These are phyloP conservation scores for Isoperla grammatica DNA, from an alignment of 2,888 invertebrate species.

Conservation along the genomic window DNA sequence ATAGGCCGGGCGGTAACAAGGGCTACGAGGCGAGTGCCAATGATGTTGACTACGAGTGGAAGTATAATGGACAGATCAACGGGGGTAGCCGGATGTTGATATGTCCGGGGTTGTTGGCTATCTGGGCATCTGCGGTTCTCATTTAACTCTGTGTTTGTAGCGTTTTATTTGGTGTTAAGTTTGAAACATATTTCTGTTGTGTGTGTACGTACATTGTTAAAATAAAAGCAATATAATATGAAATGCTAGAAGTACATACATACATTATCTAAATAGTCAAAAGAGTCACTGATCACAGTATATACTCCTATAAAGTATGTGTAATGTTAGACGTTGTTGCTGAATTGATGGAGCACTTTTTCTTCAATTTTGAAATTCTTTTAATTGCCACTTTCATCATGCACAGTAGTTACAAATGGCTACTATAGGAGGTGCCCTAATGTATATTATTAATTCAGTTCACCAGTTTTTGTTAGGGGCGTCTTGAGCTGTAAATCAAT, in stretches of 20 bases:
- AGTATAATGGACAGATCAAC: not conserved
- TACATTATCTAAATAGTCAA: no score
- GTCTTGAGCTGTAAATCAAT: no score
- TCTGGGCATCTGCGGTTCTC: not conserved
- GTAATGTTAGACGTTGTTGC: not conserved
- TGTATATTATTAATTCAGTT: no score
- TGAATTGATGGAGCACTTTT: not conserved
- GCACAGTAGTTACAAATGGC: not conserved
- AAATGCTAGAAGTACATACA: no score
- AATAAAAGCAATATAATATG: no score
- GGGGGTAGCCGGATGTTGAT: not conserved
- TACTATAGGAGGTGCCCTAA: no score
- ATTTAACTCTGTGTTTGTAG: not conserved
- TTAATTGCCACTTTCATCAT: not conserved
- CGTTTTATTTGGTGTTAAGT: not conserved
- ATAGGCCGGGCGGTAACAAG: not conserved
- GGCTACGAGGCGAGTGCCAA: constrained; percentile 26
- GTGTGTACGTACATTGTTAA: no score
- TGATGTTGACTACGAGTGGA: constrained; percentile 22
- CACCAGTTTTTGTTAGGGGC: no score
- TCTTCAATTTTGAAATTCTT: not conserved
- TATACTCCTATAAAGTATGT: not conserved
- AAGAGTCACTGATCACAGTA: not conserved
- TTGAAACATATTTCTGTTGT: not conserved
- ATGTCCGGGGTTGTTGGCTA: not conserved